Evolutionary conservation across 2,888 invertebrate species (phyloP), one percentile per base, ranked within the genome.

Genomic region (Tipula helvola): DNA sequence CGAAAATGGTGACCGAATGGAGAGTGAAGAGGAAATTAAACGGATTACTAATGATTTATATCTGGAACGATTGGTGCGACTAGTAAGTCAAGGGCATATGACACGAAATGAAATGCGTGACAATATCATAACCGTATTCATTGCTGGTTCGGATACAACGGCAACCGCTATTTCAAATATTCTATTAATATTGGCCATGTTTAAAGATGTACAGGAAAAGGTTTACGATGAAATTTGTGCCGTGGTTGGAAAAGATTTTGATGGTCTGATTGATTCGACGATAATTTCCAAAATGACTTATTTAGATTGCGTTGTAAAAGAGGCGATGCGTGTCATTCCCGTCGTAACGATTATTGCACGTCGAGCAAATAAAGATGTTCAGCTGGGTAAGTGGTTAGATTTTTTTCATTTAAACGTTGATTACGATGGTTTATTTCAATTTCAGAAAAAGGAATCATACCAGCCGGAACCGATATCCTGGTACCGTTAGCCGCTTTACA

Each of bases 1-100:
- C 39, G 84, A 36, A 84, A 84, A 84, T 39, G 36, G 39, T n/a
- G 36, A 84, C 39, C 36, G 41, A 16, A 84, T 84, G 41, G 84
- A 84, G 16, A 84, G 84, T 84, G 84, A 84, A 84, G 41, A 84
- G 36, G 84, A 84, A n/a, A 84, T 84, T n/a, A 36, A 41, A 39
- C 41, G 41, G n/a, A 84, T 39, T 39, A 84, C 36, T n/a, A 39
- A n/a, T n/a, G 84, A 84, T 4, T 8, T 41, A 1, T 36, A 39
- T 84, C 16, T 84, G n/a, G 41, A 84, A 39, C 84, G 84, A 13
- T 84, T 84, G 84, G 16, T 84, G 5, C 84, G 84, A 16, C 7
- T 84, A 84, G 16, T 39, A 0, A n/a, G 36, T 84, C 84, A 84
- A 39, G 41, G 41, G 0, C 41, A 84, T 41, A 84, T 84, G 36